Percentiles rank a stretch among this genome's conserved stretches.
phyloP scores from a whole-genome alignment of 2,888 invertebrate genomes.

The Pristionchus mayeri region DNA sequence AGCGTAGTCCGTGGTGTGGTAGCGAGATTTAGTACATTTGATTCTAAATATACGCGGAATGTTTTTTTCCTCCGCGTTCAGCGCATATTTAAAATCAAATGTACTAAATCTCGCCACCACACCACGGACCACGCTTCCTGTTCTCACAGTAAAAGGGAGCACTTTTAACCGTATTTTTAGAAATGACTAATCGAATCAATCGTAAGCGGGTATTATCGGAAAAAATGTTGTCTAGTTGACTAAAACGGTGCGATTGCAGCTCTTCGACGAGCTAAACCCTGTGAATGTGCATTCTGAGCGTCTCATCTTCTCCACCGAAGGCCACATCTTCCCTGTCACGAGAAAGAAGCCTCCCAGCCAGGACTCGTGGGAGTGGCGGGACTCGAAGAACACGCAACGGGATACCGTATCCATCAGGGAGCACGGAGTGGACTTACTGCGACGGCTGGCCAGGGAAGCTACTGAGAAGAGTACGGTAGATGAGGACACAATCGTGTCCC shows the following conservation, averaged over 20 bases:
- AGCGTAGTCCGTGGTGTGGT: too few relatives aligned
- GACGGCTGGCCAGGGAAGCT: not conserved
- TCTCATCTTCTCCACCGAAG: conserved; percentile 82
- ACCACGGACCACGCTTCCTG: too few relatives aligned
- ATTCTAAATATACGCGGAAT: too few relatives aligned
- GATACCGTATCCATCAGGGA: conserved; percentile 7
- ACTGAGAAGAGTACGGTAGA: too few relatives aligned
- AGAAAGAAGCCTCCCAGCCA: not conserved
- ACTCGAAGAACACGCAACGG: not conserved
- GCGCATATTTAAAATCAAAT: too few relatives aligned
- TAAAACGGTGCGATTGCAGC: conserved; percentile 76
- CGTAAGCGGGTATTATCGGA: not conserved
- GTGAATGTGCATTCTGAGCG: conserved; percentile 79
- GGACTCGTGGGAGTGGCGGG: not conserved
- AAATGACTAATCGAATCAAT: too few relatives aligned
- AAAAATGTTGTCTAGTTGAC: not conserved
- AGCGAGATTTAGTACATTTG: too few relatives aligned
- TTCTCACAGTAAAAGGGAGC: too few relatives aligned
- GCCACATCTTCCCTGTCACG: conserved; percentile 80
- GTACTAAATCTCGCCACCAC: too few relatives aligned
- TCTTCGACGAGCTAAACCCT: conserved; percentile 82
- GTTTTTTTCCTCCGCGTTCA: too few relatives aligned
- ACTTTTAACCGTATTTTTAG: too few relatives aligned
- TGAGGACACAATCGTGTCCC: conserved; percentile 7
- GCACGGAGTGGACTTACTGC: not conserved